These are phyloP conservation scores for honey bee (Apis mellifera) DNA, from an alignment of 1,140 invertebrate species.

Conservation along the genomic window DNA sequence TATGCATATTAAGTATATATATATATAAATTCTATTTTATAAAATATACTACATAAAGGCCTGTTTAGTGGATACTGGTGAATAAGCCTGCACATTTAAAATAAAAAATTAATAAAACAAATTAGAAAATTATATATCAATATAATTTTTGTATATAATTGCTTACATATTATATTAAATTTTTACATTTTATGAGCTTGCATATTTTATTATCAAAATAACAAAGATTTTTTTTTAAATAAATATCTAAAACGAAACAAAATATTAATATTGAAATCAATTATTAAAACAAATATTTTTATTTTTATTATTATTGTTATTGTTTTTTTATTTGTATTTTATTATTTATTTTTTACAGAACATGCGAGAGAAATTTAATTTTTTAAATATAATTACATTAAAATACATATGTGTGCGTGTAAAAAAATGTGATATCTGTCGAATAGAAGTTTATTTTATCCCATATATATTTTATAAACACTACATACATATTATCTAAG, in stretches of 20 bases:
- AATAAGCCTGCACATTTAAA: constrained; percentile 62
- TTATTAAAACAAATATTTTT: constrained; percentile 16
- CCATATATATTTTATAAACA: constrained; percentile 57
- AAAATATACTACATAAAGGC: constrained; percentile 61
- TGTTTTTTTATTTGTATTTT: neutral
- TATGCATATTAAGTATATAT: constrained; percentile 36
- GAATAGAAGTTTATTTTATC: constrained; percentile 36
- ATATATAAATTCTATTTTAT: constrained; percentile 51
- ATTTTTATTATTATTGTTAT: neutral
- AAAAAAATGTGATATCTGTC: constrained; percentile 31
- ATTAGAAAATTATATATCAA: neutral
- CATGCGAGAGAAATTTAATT: constrained; percentile 13
- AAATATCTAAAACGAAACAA: constrained; percentile 24
- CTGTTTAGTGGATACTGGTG: constrained; percentile 65
- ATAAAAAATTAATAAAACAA: constrained; percentile 33
- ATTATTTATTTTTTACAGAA: constrained; percentile 12
- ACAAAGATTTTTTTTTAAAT: neutral
- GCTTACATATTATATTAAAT: constrained; percentile 5
- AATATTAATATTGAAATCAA: neutral
- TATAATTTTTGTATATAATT: neutral
- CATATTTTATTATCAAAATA: constrained; percentile 15
- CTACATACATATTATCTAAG: constrained; percentile 55
- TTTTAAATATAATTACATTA: constrained; percentile 19
- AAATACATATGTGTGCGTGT: constrained; percentile 18
- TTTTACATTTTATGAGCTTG: neutral